Percentiles rank a stretch among this genome's conserved stretches.
phyloP scores from a whole-genome alignment of 1,140 invertebrate species.

The Cardiocondyla obscurior region DNA sequence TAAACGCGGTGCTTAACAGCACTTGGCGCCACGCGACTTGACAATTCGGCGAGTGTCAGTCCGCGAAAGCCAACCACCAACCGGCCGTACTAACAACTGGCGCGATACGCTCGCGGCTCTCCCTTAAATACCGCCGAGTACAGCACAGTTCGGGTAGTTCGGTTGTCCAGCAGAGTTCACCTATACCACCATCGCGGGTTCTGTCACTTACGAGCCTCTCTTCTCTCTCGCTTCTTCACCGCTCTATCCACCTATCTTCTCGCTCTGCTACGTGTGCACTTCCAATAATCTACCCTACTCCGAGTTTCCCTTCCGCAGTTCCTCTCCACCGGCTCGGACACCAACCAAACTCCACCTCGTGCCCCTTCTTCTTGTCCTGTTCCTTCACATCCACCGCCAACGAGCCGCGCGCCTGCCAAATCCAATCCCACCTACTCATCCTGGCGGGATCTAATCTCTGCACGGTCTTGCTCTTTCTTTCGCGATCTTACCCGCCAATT shows the following conservation, averaged over 20 bases:
- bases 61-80: slow-evolving; percentile 76
- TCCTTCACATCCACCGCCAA: slow-evolving; percentile 68
- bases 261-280: slow-evolving; percentile 37
- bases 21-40: not conserved
- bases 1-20: not conserved
- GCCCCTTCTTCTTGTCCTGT: slow-evolving; percentile 61
- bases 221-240: slow-evolving; percentile 25
- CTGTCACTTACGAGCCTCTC: slow-evolving; percentile 63
- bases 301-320: slow-evolving; percentile 73
- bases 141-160: slow-evolving; percentile 72
- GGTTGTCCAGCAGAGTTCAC: slow-evolving; percentile 79
- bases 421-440: slow-evolving; percentile 74
- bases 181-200: slow-evolving; percentile 65
- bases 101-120: slow-evolving; percentile 78
- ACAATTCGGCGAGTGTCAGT: slow-evolving; percentile 55
- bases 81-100: slow-evolving; percentile 78
- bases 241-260: not conserved
- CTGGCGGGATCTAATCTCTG: slow-evolving; percentile 63
- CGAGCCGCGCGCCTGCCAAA: slow-evolving; percentile 76
- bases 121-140: slow-evolving; percentile 81
- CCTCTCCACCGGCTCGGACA: slow-evolving; percentile 68
- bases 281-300: slow-evolving; percentile 42
- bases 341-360: slow-evolving; percentile 70
- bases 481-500: slow-evolving; percentile 24
- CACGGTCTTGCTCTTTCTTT: slow-evolving; percentile 64